A percentile compares a stretch with the other conserved stretches of the same genome.
Conservation (phyloP, 2,113 vertebrate genomes). For the Vulpes ferrilata region DNA sequence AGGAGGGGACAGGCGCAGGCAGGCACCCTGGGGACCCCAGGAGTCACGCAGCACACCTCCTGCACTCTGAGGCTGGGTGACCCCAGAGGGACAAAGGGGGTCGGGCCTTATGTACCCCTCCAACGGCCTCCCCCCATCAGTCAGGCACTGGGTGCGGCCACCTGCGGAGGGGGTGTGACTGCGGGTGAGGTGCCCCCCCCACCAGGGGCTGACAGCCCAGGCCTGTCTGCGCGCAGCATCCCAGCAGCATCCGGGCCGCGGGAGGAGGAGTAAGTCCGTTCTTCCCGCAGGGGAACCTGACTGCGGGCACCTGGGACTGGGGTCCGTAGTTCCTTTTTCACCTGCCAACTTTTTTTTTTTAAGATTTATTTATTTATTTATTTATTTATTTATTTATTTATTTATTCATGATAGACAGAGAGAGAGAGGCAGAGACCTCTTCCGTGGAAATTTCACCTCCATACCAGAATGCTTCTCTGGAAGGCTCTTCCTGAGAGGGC, state of each 20-base stretch:
- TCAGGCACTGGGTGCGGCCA: not conserved
- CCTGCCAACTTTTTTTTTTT: not conserved
- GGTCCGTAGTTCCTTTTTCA: not conserved
- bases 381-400: not conserved
- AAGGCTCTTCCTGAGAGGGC: not conserved
- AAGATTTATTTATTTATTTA: not conserved
- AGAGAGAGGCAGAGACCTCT: not conserved
- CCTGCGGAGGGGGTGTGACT: not conserved
- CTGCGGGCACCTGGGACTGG: not conserved
- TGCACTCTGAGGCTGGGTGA: not conserved
- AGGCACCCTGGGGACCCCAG: too few species aligned
- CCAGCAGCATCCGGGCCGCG: not conserved
- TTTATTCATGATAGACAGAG: not conserved
- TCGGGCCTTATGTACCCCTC: not conserved
- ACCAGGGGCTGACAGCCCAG: not conserved
- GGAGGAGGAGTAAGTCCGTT: not conserved
- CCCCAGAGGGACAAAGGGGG: not conserved
- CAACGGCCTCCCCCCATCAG: too few species aligned
- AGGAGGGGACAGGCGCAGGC: not conserved
- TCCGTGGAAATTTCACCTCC: not conserved
- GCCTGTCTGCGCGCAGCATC: not conserved
- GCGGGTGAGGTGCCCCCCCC: not conserved
- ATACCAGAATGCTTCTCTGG: not conserved
- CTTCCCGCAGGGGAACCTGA: not conserved
- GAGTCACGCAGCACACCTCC: too few species aligned